Evolutionary conservation across 2,113 vertebrate species (phyloP).

Genomic region (Candoia aspera): DNA sequence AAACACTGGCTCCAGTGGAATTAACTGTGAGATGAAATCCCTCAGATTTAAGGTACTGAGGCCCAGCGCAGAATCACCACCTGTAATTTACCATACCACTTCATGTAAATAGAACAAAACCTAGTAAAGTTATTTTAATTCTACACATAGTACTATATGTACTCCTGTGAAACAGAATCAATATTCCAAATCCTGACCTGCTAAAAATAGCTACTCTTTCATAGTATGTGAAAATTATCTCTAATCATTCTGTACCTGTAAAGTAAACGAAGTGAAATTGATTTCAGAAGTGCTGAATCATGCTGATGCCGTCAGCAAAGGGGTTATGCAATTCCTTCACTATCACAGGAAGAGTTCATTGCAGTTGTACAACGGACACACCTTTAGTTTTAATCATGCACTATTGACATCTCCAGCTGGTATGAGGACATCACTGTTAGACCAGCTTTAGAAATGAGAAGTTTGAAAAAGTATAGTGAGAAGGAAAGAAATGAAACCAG

Average conservation of each 20-base stretch:
- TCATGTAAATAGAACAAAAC: neutral
- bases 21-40: neutral
- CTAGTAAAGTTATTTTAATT: neutral
- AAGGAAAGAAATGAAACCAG: neutral
- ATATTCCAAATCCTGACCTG: neutral
- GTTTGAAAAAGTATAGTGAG: neutral
- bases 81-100: neutral
- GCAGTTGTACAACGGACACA: slow-evolving; percentile 61
- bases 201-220: neutral
- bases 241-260: slow-evolving; percentile 46
- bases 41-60: neutral
- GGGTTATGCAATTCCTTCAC: slow-evolving; percentile 66
- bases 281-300: slow-evolving; percentile 73
- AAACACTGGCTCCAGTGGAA: neutral
- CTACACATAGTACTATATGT: neutral
- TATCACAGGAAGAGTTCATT: slow-evolving; percentile 71
- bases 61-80: neutral
- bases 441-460: neutral
- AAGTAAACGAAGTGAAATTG: slow-evolving; percentile 52
- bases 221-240: neutral
- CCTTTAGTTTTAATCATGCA: slow-evolving; percentile 68
- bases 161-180: neutral
- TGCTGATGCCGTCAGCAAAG: slow-evolving; percentile 50
- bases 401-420: slow-evolving; percentile 54
- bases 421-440: neutral